Evolutionary conservation across 2,113 vertebrate species (phyloP).

Genomic region (Otus sunia): DNA sequence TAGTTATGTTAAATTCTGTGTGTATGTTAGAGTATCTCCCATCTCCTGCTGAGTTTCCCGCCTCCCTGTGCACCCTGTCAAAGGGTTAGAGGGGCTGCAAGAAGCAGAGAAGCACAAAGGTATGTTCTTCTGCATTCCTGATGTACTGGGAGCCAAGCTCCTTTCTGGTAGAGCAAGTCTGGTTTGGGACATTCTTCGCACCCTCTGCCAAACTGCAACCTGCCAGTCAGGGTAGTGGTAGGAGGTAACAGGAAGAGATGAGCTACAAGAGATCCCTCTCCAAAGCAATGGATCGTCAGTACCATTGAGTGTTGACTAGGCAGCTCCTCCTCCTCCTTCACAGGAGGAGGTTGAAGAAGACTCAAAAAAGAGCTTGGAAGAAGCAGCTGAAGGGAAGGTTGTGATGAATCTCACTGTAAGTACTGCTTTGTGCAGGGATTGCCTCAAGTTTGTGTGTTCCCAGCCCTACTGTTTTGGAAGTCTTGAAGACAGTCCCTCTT

Average conservation of each 20-base stretch:
- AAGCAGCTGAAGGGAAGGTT: not conserved
- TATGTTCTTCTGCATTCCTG: not conserved
- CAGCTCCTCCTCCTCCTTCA: not conserved
- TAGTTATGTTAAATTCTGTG: not conserved
- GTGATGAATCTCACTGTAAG: not conserved
- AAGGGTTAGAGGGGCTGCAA: not conserved
- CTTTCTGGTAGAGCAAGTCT: not conserved
- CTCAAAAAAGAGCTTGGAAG: not conserved
- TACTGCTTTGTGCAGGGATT: not conserved
- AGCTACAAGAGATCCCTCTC: not conserved
- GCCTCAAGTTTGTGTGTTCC: not conserved
- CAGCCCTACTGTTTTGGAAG: not conserved
- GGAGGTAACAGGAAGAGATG: not conserved
- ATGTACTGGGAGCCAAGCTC: not conserved
- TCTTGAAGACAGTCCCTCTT: not conserved
- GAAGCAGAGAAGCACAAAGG: not conserved
- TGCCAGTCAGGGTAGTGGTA: not conserved
- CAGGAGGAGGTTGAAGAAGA: not conserved
- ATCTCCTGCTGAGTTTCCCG: not conserved
- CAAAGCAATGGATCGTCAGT: not conserved
- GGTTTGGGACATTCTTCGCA: not conserved
- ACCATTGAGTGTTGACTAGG: not conserved
- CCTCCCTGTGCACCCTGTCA: not conserved
- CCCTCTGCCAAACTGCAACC: not conserved
- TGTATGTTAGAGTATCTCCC: not conserved